Conservation (phyloP, 2,888 invertebrate species). For the Calameuta pallipes region DNA sequence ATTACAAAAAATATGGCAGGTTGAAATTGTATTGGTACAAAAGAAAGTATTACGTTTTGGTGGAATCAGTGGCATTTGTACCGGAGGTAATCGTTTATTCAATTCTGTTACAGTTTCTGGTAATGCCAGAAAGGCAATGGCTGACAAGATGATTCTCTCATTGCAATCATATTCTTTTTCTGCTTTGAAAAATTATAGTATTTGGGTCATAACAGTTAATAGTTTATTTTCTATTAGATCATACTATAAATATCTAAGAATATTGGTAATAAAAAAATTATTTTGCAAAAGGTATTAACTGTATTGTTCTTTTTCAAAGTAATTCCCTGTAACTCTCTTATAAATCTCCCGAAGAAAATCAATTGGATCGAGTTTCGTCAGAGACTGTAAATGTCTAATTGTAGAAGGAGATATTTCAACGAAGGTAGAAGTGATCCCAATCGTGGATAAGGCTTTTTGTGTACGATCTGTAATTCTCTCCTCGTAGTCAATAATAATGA, state of each 20-base stretch:
- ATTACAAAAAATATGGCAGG: background rate
- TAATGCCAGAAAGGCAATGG: slow-evolving; percentile 56
- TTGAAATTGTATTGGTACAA: background rate
- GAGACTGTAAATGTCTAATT: slow-evolving; percentile 44
- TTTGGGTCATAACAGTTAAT: slow-evolving; percentile 5
- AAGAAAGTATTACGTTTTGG: slow-evolving; percentile 49
- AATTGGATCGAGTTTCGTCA: slow-evolving; percentile 42
- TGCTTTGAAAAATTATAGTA: slow-evolving; percentile 30
- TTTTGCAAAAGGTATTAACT: slow-evolving; percentile 39
- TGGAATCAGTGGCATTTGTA: slow-evolving; percentile 35
- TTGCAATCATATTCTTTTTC: slow-evolving; percentile 54
- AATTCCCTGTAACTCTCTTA: slow-evolving; percentile 49
- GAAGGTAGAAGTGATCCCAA: slow-evolving; percentile 54
- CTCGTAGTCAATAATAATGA: slow-evolving; percentile 49
- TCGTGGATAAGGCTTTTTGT: slow-evolving; percentile 38
- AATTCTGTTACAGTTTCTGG: slow-evolving; percentile 53
- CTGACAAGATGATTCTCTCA: slow-evolving; percentile 57
- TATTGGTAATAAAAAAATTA: slow-evolving; percentile 1
- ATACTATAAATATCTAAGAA: background rate
- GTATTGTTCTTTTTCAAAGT: slow-evolving; percentile 52
- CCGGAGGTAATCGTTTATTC: slow-evolving; percentile 47
- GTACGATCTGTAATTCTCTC: slow-evolving; percentile 51
- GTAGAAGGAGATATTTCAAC: slow-evolving; percentile 42
- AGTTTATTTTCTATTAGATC: background rate
- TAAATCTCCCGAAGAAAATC: slow-evolving; percentile 56